Conservation (phyloP, 2,797 vertebrate genomes). For the Anomalospiza imberbis region DNA sequence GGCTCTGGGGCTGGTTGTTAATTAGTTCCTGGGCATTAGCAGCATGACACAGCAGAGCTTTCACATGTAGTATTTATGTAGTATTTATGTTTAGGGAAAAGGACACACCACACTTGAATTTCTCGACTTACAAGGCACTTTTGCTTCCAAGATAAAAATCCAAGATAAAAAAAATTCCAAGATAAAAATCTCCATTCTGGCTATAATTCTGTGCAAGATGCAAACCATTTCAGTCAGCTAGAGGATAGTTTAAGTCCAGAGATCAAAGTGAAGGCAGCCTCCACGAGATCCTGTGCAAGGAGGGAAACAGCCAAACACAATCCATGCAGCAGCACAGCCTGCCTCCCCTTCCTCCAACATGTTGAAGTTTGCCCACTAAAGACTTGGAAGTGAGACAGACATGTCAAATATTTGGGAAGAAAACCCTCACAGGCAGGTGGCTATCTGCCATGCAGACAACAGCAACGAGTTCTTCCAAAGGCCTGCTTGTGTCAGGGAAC, state of each 20-base stretch:
- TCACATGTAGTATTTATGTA: not conserved
- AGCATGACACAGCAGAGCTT: not conserved
- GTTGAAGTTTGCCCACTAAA: not conserved
- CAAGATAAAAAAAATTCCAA: not conserved
- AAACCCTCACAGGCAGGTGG: not conserved
- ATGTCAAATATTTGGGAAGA: not conserved
- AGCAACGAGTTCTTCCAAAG: not conserved
- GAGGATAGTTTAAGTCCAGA: rapidly evolving
- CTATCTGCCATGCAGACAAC: not conserved
- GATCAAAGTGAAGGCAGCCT: not conserved
- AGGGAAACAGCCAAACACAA: not conserved
- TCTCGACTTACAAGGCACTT: not conserved
- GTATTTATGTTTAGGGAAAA: too few species aligned
- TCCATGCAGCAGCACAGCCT: not conserved
- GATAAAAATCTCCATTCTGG: not conserved
- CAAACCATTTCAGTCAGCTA: not conserved
- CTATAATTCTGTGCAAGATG: not conserved
- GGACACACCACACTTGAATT: not conserved
- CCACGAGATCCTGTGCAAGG: not conserved
- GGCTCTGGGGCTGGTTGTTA: not conserved
- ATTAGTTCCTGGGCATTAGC: not conserved
- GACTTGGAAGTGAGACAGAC: not conserved
- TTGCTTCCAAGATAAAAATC: not conserved
- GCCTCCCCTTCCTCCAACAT: not conserved
- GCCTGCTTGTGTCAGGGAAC: not conserved